These are phyloP conservation scores for Drosophila cognata DNA, from an alignment of 2,888 invertebrate species.

Conservation along the genomic window DNA sequence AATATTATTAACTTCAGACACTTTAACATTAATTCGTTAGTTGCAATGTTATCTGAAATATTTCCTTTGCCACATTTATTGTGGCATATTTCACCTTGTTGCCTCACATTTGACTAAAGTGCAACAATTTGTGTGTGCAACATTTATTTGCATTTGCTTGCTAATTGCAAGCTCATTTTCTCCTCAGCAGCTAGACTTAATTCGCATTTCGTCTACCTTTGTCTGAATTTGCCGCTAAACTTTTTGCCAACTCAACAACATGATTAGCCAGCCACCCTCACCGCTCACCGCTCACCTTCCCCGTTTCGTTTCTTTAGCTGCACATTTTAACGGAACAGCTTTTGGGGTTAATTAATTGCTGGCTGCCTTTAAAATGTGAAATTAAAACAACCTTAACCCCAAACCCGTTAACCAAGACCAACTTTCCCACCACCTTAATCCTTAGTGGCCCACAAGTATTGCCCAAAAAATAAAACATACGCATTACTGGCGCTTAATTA, in stretches of 20 bases:
- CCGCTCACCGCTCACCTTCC: too few species aligned
- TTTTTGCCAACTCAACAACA: conserved; percentile 35
- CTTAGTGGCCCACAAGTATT: conserved; percentile 10
- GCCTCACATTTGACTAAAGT: conserved; percentile 17
- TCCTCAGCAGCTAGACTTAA: conserved; percentile 3
- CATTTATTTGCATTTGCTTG: conserved; percentile 29
- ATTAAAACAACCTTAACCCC: conserved; percentile 65
- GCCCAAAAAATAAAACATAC: conserved; percentile 41
- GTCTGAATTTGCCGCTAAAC: conserved; percentile 19
- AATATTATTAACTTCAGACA: not conserved
- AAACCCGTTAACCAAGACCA: conserved; percentile 13
- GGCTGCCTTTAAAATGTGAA: conserved; percentile 69
- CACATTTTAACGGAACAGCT: conserved; percentile 55
- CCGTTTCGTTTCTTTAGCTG: conserved; percentile 14
- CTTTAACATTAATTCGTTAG: not conserved
- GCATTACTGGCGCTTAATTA: conserved; percentile 59
- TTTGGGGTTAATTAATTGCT: conserved; percentile 74
- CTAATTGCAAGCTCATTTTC: conserved; percentile 32
- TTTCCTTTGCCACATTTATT: not conserved
- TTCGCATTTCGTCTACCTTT: conserved; percentile 16
- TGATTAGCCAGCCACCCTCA: not conserved
- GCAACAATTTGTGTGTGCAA: conserved; percentile 1
- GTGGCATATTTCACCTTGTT: not conserved
- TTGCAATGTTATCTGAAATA: not conserved
- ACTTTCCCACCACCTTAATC: not conserved